phyloP scores from a whole-genome alignment of 2,888 invertebrate genomes.

The Blera fallax region DNA sequence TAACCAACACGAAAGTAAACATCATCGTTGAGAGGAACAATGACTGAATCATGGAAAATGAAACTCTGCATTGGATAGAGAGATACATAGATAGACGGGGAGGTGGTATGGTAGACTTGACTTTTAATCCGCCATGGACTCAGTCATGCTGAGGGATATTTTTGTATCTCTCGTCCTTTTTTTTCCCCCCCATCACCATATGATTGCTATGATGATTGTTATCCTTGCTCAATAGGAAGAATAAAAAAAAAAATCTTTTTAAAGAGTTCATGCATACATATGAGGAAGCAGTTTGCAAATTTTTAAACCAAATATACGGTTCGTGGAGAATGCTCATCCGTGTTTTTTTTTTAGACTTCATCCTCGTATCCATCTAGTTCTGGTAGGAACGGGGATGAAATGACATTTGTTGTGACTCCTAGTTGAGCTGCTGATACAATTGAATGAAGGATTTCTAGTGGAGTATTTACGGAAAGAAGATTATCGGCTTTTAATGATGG shows the following conservation, averaged over 20 bases:
- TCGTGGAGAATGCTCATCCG: neutral
- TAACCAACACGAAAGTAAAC: constrained; percentile 46
- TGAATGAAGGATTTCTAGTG: too few relatives aligned
- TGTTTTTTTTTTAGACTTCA: neutral
- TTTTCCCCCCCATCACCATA: neutral
- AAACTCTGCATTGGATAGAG: neutral
- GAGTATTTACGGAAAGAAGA: too few relatives aligned
- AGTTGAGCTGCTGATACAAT: too few relatives aligned
- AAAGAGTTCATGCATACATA: constrained; percentile 35
- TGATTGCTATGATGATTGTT: constrained; percentile 47
- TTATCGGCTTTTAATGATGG: too few relatives aligned
- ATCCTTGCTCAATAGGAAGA: constrained; percentile 9
- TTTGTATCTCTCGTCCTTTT: neutral
- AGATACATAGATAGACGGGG: neutral
- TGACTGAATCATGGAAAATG: constrained; percentile 41
- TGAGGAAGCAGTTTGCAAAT: neutral
- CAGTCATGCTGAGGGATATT: constrained; percentile 52
- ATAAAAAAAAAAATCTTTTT: neutral
- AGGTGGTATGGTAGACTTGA: constrained; percentile 51
- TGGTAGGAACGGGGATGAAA: neutral
- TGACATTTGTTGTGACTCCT: too few relatives aligned
- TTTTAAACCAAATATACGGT: neutral
- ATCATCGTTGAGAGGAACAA: constrained; percentile 30
- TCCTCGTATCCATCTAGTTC: neutral
- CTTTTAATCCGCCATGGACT: constrained; percentile 61